Conservation (phyloP, 2,888 invertebrate genomes). For the Acleris literana region DNA sequence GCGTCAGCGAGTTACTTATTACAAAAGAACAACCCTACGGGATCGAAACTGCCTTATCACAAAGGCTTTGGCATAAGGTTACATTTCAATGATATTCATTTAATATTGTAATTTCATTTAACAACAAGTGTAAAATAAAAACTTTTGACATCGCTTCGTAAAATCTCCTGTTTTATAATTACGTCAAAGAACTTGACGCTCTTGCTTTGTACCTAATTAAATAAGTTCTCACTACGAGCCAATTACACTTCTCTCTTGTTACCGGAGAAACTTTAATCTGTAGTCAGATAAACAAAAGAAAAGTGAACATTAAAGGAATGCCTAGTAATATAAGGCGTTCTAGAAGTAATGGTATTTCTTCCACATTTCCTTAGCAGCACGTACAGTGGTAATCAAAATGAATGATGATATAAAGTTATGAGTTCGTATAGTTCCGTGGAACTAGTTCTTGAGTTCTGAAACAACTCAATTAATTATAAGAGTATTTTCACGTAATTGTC, state of each 20-base stretch:
- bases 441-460: constrained; percentile 10
- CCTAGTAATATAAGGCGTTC: constrained; percentile 3
- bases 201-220: no score
- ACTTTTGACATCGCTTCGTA: no score
- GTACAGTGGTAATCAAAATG: constrained; percentile 32
- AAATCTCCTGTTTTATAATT: no score
- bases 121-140: no score
- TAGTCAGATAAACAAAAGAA: constrained; percentile 11
- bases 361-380: constrained; percentile 11
- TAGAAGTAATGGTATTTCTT: constrained; percentile 13
- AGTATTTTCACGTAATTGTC: background rate
- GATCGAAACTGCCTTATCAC: no score
- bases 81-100: no score
- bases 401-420: constrained; percentile 27
- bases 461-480: background rate
- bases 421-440: constrained; percentile 2
- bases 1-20: no score
- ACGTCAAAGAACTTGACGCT: background rate
- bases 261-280: background rate
- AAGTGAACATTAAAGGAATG: constrained; percentile 9
- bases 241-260: background rate
- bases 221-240: background rate
- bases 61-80: no score
- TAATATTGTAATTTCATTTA: no score
- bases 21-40: no score